Base-by-base conservation (phyloP, 1,140 invertebrate genomes). In the Tachypleus tridentatus region DNA sequence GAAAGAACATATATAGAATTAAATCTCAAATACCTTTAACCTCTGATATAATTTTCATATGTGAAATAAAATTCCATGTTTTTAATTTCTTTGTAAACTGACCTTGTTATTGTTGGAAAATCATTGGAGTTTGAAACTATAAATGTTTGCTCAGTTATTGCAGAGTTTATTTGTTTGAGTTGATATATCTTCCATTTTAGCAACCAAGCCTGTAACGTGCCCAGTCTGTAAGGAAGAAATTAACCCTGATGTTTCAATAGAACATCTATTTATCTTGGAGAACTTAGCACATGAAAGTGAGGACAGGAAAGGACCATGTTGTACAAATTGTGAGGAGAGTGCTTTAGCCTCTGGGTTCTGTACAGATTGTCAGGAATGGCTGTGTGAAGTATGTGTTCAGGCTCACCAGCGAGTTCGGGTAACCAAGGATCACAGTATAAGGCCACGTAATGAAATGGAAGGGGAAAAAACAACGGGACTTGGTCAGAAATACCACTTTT, bases 351-450 rank as follows among this genome's bases (percentile, higher is more conserved):
- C 87, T 47, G 88, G 86, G 71, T 93, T 87, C 82, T 95, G 92
- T 77, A 82, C 86, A 0, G 88, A 93, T 73, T 95, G 92, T 76
- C 84, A 86, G 3, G 91, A 93, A 76, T 92, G 87, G 78, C 89
- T 95, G 64, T 95, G 91, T 79, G 87, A 91, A 74, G 88, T 83
- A 74, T 95, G 91, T 80, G 89, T 93, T 63, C 82, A 84, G 85
- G 84, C 84, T 29, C 85, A 86, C 78, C 82, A 82, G 69, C 83
- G 88, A 72, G 81, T 94, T 53, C 89, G 91, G 77, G 89, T 94
- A 65, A 94, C 91, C 54, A 94, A 93, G 78, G 91, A 94, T 76
- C 91, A 95, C 75, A 87, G 85, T 4, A 93, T 95, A 67, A 89
- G 90, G 77, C 81, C 86, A 53, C 89, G 88, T 77, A 85, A 88